Evolutionary conservation across 2,888 invertebrate species (phyloP).

Genomic region (Apodemia mormo): DNA sequence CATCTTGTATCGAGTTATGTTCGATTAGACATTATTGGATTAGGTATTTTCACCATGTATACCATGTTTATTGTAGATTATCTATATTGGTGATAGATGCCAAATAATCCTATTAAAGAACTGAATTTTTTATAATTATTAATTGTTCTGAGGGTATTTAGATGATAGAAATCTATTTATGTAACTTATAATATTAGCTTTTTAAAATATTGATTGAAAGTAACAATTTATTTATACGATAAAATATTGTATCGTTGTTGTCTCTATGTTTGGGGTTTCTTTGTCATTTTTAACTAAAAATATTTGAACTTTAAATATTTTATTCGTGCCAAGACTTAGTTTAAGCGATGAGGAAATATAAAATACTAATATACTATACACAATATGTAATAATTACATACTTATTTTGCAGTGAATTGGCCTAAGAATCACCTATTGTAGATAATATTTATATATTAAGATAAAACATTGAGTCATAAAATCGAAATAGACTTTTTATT

Average conservation of each 20-base stretch:
- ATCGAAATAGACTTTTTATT: slow-evolving; percentile 50
- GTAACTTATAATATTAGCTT: slow-evolving; percentile 48
- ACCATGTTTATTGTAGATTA: slow-evolving; percentile 76
- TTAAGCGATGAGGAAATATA: slow-evolving; percentile 45
- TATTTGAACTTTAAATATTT: slow-evolving; percentile 3
- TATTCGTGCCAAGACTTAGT: slow-evolving; percentile 73
- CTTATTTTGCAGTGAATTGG: slow-evolving; percentile 49
- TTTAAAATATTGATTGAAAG: slow-evolving; percentile 34
- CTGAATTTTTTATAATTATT: slow-evolving; percentile 80
- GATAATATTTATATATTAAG: slow-evolving; percentile 14
- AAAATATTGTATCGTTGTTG: slow-evolving; percentile 1
- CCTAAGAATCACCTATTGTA: slow-evolving; percentile 58
- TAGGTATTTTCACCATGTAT: slow-evolving; percentile 76
- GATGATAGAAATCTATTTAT: slow-evolving; percentile 69
- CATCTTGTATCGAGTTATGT: slow-evolving; percentile 60
- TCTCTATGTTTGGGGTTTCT: not conserved
- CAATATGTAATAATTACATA: not conserved
- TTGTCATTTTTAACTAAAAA: not conserved
- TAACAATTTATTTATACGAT: slow-evolving; percentile 12
- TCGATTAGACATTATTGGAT: slow-evolving; percentile 66
- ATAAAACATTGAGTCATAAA: not conserved
- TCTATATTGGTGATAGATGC: slow-evolving; percentile 79
- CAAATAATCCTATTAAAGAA: slow-evolving; percentile 82
- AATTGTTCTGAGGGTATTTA: slow-evolving; percentile 81
- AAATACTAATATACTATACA: not conserved